phyloP scores from a whole-genome alignment of 2,888 invertebrate genomes.

The Dryobotodes eremita region DNA sequence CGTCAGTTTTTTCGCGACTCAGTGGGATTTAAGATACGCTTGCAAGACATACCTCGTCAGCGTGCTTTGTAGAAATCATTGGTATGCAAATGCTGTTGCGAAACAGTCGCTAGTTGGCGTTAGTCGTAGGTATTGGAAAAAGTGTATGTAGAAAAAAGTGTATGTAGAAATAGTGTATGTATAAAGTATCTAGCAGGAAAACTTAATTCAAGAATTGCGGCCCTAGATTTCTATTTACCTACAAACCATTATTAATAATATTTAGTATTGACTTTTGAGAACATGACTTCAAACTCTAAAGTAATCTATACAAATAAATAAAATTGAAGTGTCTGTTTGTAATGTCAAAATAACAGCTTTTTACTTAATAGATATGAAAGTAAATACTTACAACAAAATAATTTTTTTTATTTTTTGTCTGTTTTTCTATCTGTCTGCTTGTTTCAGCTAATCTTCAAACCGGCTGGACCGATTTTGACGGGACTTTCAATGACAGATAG shows the following conservation, averaged over 20 bases:
- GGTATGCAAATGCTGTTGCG: background rate
- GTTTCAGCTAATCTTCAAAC: no score
- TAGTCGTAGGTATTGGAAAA: background rate
- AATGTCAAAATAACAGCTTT: no score
- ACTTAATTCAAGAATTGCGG: background rate
- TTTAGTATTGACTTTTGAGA: background rate
- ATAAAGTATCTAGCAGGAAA: background rate
- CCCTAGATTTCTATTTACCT: background rate
- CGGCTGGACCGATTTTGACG: no score
- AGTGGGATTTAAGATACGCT: background rate
- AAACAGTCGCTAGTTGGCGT: background rate
- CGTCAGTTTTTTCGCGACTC: background rate
- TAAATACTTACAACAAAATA: no score
- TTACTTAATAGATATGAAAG: no score
- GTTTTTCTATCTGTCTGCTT: no score
- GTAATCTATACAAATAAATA: no score
- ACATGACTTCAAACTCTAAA: background rate
- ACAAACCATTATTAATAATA: background rate
- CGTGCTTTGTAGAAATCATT: background rate
- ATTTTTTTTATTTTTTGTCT: no score
- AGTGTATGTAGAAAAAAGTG: background rate
- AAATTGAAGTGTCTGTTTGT: no score
- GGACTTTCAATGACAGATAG: no score
- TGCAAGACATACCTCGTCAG: background rate
- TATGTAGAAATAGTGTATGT: background rate